Percentiles rank a stretch among this genome's conserved stretches.
phyloP scores from a whole-genome alignment of 2,888 invertebrate species.

The Acanthosepion esculentum region DNA sequence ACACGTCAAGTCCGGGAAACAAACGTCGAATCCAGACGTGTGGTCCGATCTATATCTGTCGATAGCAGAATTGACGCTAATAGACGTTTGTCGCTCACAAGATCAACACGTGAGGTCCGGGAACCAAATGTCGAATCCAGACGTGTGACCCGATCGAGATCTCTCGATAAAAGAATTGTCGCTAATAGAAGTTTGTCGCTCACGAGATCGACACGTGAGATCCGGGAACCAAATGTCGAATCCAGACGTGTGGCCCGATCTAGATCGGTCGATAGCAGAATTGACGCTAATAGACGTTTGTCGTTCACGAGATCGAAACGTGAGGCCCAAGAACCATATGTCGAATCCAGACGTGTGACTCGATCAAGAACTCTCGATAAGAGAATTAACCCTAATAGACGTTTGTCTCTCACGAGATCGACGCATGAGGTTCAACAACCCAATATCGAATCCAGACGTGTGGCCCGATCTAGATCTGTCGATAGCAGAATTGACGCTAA shows the following conservation, averaged over 20 bases:
- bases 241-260: not conserved
- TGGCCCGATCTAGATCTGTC: not conserved
- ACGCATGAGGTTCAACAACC: not conserved
- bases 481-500: not conserved
- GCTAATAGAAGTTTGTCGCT: not conserved
- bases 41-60: not conserved
- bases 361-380: not conserved
- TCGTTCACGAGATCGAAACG: not conserved
- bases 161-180: not conserved
- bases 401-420: not conserved
- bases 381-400: not conserved
- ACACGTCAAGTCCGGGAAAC: not conserved
- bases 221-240: not conserved
- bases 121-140: not conserved
- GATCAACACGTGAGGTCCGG: not conserved
- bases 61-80: not conserved
- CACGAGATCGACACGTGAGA: not conserved
- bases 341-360: too few species aligned
- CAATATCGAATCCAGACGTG: too few species aligned
- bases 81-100: not conserved
- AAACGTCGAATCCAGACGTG: not conserved
- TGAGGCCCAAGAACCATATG: too few species aligned
- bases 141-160: not conserved
- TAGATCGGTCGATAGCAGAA: not conserved
- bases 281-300: not conserved